Percentiles rank a stretch among this genome's conserved stretches.
phyloP scores from a whole-genome alignment of 2,797 vertebrate genomes.

The Phrynocephalus guinanensis region DNA sequence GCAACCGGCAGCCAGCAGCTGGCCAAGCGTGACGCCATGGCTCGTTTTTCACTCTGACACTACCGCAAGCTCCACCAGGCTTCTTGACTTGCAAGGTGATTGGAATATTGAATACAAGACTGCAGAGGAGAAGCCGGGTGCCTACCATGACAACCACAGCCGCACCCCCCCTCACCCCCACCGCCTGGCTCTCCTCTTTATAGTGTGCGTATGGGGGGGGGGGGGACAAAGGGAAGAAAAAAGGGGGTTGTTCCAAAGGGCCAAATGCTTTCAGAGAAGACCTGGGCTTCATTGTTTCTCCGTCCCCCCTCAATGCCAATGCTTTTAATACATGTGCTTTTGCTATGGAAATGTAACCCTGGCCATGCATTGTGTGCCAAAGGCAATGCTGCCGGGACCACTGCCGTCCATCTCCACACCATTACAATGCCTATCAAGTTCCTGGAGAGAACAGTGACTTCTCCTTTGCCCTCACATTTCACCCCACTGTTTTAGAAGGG shows the following conservation, averaged over 20 bases:
- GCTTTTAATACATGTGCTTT: conserved; percentile 52
- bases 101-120: conserved; percentile 71
- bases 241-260: conserved; percentile 18
- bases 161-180: conserved; percentile 19
- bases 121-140: conserved; percentile 70
- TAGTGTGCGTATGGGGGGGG: background rate
- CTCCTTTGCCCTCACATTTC: background rate
- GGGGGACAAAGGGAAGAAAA: conserved; percentile 3
- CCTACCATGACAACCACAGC: conserved; percentile 47
- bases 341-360: conserved; percentile 40
- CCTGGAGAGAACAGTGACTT: conserved; percentile 57
- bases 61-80: conserved; percentile 70
- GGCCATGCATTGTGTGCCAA: background rate
- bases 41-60: conserved; percentile 78
- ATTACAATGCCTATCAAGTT: conserved; percentile 53
- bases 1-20: conserved; percentile 66
- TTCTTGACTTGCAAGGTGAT: conserved; percentile 74
- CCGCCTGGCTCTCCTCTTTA: conserved; percentile 3
- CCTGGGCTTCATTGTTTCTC: conserved; percentile 44
- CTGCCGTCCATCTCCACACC: conserved; percentile 44
- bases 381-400: conserved; percentile 44
- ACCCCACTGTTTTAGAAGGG: conserved; percentile 7
- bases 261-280: conserved; percentile 54
- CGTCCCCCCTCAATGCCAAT: background rate
- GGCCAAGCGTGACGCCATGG: conserved; percentile 57